Percentiles rank a stretch among this genome's conserved stretches.
These are phyloP conservation scores for Poecilobothrus nobilitatus DNA, from an alignment of 2,888 invertebrate species.

Conservation along the genomic window DNA sequence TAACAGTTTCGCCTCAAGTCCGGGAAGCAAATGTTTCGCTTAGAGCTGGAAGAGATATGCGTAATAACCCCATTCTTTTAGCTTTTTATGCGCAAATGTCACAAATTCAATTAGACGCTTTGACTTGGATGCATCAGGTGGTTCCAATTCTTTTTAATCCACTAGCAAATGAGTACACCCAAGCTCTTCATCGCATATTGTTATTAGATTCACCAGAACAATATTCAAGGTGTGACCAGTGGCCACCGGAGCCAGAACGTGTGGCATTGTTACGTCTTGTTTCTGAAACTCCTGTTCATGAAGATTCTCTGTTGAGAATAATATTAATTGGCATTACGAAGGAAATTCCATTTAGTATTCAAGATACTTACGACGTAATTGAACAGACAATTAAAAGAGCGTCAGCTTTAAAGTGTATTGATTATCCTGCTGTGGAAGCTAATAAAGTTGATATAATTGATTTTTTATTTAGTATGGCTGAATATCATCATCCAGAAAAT, in stretches of 20 bases:
- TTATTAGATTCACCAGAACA: slow-evolving; percentile 69
- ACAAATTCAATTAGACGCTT: slow-evolving; percentile 73
- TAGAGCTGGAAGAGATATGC: slow-evolving; percentile 47
- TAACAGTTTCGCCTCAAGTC: slow-evolving; percentile 64
- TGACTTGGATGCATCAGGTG: slow-evolving; percentile 80
- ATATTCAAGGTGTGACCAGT: slow-evolving; percentile 75
- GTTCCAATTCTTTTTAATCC: slow-evolving; percentile 68
- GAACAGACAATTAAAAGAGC: slow-evolving; percentile 79
- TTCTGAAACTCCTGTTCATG: slow-evolving; percentile 79
- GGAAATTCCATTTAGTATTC: slow-evolving; percentile 70
- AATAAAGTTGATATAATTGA: slow-evolving; percentile 81
- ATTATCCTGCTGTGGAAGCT: slow-evolving; percentile 61
- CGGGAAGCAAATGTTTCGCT: slow-evolving; percentile 54
- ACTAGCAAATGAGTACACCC: slow-evolving; percentile 61
- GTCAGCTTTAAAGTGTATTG: slow-evolving; percentile 65
- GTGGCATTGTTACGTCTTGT: slow-evolving; percentile 67
- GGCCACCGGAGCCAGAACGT: slow-evolving; percentile 88
- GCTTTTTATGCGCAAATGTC: slow-evolving; percentile 45
- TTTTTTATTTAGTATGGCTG: slow-evolving; percentile 79
- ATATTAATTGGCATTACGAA: slow-evolving; percentile 66
- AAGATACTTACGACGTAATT: slow-evolving; percentile 77
- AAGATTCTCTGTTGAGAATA: slow-evolving; percentile 73
- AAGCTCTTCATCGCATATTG: slow-evolving; percentile 69
- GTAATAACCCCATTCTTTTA: slow-evolving; percentile 34
- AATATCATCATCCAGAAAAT: slow-evolving; percentile 88